phyloP scores from a whole-genome alignment of 1,140 invertebrate genomes.

The Diachasma alloeum region DNA sequence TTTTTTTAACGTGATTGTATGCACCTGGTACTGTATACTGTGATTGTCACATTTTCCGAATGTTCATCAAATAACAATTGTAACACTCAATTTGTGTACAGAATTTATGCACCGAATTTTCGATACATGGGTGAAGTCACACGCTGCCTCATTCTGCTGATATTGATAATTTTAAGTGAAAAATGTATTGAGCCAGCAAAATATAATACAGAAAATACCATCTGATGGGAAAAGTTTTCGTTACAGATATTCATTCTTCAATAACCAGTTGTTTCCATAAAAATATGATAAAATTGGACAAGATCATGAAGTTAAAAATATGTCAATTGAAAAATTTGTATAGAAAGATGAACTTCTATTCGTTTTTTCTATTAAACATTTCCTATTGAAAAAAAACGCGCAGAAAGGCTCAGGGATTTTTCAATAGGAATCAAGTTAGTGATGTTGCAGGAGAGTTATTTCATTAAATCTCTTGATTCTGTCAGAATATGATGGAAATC shows the following conservation, averaged over 20 bases:
- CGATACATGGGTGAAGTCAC: neutral
- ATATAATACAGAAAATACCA: neutral
- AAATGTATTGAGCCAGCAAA: neutral
- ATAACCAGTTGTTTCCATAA: neutral
- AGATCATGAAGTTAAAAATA: neutral
- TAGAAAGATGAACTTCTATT: too few species aligned
- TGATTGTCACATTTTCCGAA: neutral
- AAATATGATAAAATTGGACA: neutral
- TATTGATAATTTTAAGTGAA: neutral
- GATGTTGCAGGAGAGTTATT: too few species aligned
- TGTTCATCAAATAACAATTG: neutral
- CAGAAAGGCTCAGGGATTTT: too few species aligned
- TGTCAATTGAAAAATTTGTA: too few species aligned
- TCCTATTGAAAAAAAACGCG: too few species aligned
- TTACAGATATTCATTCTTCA: neutral
- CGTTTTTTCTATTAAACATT: too few species aligned
- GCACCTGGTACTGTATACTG: neutral
- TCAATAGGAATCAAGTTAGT: too few species aligned
- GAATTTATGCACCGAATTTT: neutral
- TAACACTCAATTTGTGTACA: neutral
- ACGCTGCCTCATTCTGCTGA: neutral
- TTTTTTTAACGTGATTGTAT: neutral
- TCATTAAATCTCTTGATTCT: too few species aligned
- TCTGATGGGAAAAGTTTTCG: neutral
- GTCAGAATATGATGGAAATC: too few species aligned